These are phyloP conservation scores for Cheilosia scutellata DNA, from an alignment of 2,888 invertebrate species.

Conservation along the genomic window DNA sequence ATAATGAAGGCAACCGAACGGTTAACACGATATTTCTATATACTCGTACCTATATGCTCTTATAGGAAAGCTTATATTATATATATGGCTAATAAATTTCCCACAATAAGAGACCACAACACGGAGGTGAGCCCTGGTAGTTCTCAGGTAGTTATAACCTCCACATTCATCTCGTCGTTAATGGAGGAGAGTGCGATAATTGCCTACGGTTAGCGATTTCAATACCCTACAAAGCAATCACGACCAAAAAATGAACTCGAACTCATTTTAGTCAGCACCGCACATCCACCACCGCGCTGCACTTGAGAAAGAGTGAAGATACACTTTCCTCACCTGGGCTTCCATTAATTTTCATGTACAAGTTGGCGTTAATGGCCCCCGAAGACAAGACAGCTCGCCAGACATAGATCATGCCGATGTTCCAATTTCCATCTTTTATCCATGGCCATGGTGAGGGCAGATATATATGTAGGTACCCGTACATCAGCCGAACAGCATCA, in stretches of 20 bases:
- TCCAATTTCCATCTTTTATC: conserved; percentile 65
- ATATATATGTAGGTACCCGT: background rate
- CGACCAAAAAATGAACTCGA: conserved; percentile 65
- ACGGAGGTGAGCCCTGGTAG: conserved; percentile 16
- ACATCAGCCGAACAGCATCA: conserved; percentile 14
- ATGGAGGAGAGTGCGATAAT: conserved; percentile 70
- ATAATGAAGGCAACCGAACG: background rate
- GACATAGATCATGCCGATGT: conserved; percentile 71
- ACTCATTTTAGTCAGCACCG: conserved; percentile 47
- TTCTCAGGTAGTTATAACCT: conserved; percentile 66
- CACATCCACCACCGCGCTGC: conserved; percentile 42
- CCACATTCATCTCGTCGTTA: conserved; percentile 53
- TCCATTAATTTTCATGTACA: conserved; percentile 74
- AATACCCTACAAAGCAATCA: conserved; percentile 66
- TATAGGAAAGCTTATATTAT: background rate
- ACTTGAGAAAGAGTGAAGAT: conserved; percentile 33
- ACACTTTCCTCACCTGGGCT: conserved; percentile 67
- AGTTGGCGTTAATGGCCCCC: conserved; percentile 74
- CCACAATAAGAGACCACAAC: conserved; percentile 40
- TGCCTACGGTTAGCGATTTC: conserved; percentile 65
- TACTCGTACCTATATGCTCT: background rate
- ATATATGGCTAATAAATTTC: conserved; percentile 56
- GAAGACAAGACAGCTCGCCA: conserved; percentile 62
- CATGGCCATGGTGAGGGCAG: conserved; percentile 31
- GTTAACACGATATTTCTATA: background rate